Percentiles rank a stretch among this genome's conserved stretches.
Conservation (phyloP, 2,113 vertebrate species). For the Bos javanicus region DNA sequence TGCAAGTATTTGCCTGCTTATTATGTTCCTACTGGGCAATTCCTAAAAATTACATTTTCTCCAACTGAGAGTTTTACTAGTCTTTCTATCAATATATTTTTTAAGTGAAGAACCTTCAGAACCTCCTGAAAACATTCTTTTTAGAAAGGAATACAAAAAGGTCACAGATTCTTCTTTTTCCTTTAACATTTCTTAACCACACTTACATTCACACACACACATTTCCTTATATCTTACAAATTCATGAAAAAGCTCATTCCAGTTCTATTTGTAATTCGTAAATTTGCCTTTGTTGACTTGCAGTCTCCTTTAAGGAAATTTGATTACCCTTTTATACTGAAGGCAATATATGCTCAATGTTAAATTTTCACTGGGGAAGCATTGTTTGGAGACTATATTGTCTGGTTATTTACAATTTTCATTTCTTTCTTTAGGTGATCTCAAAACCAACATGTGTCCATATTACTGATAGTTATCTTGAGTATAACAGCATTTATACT, state of each 20-base stretch:
- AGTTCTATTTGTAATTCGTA: background rate
- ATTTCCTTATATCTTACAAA: background rate
- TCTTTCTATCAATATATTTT: background rate
- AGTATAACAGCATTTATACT: background rate
- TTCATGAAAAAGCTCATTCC: background rate
- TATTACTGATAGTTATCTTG: background rate
- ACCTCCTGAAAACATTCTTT: background rate
- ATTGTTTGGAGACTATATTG: background rate
- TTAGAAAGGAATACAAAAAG: background rate
- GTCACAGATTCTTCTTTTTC: background rate
- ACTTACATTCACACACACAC: background rate
- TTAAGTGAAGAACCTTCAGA: background rate
- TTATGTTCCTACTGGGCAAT: slow-evolving; percentile 25
- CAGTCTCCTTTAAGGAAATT: background rate
- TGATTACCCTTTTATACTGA: background rate
- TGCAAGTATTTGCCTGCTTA: background rate
- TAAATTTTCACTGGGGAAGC: background rate
- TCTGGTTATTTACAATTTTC: slow-evolving; percentile 13
- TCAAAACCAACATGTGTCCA: background rate
- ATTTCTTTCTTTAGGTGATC: background rate
- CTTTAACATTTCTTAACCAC: background rate
- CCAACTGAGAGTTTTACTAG: background rate
- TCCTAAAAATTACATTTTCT: background rate
- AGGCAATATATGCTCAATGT: background rate
- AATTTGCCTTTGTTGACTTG: background rate